Evolutionary conservation across 53 echinoderm and acorn worm species (phyloP).

Genomic region (Arbacia lixula): DNA sequence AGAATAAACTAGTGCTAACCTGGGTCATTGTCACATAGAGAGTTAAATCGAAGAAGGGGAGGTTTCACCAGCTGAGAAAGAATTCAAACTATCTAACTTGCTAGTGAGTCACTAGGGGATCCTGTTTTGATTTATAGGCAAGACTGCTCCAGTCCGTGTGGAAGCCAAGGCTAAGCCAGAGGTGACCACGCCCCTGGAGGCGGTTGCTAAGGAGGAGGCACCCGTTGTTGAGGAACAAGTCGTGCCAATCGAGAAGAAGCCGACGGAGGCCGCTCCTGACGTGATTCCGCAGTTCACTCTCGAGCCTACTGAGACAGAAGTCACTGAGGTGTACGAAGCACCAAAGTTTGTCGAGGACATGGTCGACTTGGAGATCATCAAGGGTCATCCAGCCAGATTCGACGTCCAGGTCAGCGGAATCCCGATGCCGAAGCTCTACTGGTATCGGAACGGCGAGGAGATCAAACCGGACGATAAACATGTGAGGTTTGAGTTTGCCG

Average conservation of each 20-base stretch:
- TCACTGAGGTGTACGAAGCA: constrained; percentile 71
- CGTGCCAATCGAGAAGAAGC: constrained; percentile 39
- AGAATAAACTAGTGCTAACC: no score
- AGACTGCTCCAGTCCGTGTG: constrained; percentile 30
- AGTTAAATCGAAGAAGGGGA: no score
- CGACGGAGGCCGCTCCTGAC: constrained; percentile 32
- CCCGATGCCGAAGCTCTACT: constrained; percentile 82
- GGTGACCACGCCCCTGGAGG: constrained; percentile 24
- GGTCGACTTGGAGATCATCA: constrained; percentile 96
- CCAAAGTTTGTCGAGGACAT: constrained; percentile 98
- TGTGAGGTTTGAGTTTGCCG: constrained; percentile 82
- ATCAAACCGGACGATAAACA: constrained; percentile 78
- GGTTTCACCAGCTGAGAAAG: no score
- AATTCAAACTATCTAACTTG: no score
- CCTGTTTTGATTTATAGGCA: not conserved
- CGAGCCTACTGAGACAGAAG: constrained; percentile 28
- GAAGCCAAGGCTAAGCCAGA: constrained; percentile 29
- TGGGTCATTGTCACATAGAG: no score
- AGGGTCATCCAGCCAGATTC: constrained; percentile 91
- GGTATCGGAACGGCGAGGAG: constrained; percentile 88
- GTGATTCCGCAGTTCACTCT: constrained; percentile 42
- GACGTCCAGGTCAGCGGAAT: constrained; percentile 95
- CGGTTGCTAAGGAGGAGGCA: constrained; percentile 43
- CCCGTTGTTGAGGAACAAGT: constrained; percentile 52
- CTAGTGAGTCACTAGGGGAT: no score